Evolutionary conservation across 2,113 vertebrate genomes (phyloP).

Genomic region (Nicator chloris): DNA sequence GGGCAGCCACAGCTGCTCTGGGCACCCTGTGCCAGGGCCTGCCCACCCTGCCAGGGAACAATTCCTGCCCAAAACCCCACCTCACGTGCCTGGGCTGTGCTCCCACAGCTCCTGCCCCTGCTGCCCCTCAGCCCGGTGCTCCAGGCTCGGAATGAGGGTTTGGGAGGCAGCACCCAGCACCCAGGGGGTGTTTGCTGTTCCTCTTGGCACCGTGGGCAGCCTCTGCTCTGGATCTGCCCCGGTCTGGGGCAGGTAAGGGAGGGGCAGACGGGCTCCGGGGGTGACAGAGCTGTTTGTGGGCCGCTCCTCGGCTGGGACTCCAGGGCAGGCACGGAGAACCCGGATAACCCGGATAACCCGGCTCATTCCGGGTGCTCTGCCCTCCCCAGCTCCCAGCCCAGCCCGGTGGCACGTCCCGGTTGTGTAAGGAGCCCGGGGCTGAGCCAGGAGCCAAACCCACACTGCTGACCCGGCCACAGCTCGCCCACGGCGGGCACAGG

Average conservation of each 20-base stretch:
- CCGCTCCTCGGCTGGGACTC: background rate
- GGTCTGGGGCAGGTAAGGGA: background rate
- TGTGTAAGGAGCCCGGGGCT: background rate
- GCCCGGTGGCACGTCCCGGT: background rate
- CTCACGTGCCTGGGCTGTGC: background rate
- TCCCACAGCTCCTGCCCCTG: background rate
- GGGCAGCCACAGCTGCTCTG: background rate
- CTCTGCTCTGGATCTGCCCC: background rate
- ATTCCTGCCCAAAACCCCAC: background rate
- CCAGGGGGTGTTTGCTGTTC: background rate
- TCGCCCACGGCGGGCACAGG: background rate
- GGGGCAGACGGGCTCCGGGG: background rate
- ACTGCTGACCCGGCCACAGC: background rate
- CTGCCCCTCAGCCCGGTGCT: background rate
- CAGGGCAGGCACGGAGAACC: background rate
- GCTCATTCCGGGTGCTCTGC: background rate
- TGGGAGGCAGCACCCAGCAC: background rate
- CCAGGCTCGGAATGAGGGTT: background rate
- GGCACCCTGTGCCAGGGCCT: background rate
- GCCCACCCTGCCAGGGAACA: rapidly evolving
- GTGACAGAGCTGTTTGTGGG: background rate
- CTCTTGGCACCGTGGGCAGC: background rate
- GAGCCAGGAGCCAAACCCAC: background rate
- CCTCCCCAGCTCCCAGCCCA: background rate
- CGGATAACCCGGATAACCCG: rapidly evolving